Evolutionary conservation across 2,888 invertebrate species (phyloP).

Genomic region (Portevinia maculata): DNA sequence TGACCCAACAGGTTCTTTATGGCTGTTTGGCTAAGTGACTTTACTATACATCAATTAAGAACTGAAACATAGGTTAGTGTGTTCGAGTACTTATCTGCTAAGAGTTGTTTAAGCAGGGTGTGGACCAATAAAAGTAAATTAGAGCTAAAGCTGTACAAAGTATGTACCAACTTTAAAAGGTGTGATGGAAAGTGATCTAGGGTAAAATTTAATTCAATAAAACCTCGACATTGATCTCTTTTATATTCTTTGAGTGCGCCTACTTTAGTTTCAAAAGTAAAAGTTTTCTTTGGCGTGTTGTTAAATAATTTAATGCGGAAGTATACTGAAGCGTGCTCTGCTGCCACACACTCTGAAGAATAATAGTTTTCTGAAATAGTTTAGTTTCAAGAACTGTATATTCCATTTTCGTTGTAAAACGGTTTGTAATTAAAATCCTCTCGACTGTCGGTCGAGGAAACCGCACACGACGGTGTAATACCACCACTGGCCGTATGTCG

Average conservation of each 20-base stretch:
- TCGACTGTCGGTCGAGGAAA: too few species aligned
- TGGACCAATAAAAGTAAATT: slow-evolving; percentile 53
- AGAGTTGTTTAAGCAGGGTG: slow-evolving; percentile 3
- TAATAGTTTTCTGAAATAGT: too few species aligned
- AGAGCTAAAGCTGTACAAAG: slow-evolving; percentile 26
- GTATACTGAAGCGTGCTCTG: not conserved
- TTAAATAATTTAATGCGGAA: not conserved
- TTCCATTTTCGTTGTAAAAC: too few species aligned
- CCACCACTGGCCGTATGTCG: too few species aligned
- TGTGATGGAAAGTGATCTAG: slow-evolving; percentile 48
- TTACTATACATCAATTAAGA: slow-evolving; percentile 53
- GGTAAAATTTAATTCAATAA: slow-evolving; percentile 51
- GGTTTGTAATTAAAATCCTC: too few species aligned
- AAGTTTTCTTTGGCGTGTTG: not conserved
- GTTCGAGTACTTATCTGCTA: slow-evolving; percentile 16
- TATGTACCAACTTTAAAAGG: slow-evolving; percentile 5
- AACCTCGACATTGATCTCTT: too few species aligned
- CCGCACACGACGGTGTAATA: too few species aligned
- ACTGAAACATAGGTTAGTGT: slow-evolving; percentile 26
- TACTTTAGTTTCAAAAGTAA: not conserved
- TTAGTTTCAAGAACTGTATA: too few species aligned
- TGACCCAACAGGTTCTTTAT: slow-evolving; percentile 37
- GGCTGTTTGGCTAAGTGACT: slow-evolving; percentile 13
- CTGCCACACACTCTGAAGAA: not conserved
- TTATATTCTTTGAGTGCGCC: too few species aligned